Percentiles rank a stretch among this genome's conserved stretches.
phyloP scores from a whole-genome alignment of 2,888 invertebrate species.

The Amphipoea lucens region DNA sequence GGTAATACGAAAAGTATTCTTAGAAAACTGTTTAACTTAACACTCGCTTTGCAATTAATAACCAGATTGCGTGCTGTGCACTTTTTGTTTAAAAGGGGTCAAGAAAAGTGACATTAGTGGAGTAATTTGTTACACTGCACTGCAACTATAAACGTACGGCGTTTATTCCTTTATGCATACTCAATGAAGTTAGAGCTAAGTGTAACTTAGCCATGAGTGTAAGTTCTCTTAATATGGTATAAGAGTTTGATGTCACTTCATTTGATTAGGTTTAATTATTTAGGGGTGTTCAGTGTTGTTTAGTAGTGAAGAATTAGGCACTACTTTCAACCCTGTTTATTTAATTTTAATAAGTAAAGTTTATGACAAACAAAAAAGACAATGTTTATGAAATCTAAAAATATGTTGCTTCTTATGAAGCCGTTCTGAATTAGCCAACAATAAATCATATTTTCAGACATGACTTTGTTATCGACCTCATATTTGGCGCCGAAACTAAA shows the following conservation, averaged over 20 bases:
- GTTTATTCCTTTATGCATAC: constrained; percentile 53
- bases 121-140: constrained; percentile 68
- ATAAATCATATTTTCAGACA: not conserved
- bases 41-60: constrained; percentile 61
- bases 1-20: constrained; percentile 51
- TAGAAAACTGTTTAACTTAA: constrained; percentile 59
- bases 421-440: not conserved
- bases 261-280: constrained; percentile 26
- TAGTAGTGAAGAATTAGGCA: not conserved
- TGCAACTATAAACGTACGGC: constrained; percentile 51
- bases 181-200: constrained; percentile 24
- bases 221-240: constrained; percentile 15
- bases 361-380: not conserved
- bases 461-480: not conserved
- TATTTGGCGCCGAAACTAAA: not conserved
- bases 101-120: constrained; percentile 65
- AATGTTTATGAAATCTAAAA: not conserved
- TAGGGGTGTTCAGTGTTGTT: not conserved
- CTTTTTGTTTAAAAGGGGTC: constrained; percentile 60
- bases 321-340: not conserved
- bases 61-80: constrained; percentile 63
- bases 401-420: not conserved
- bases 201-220: constrained; percentile 5
- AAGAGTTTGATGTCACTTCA: constrained; percentile 8
- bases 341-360: not conserved